phyloP scores from a whole-genome alignment of 2,888 invertebrate species.

The Drepanosiphum platanoidis region DNA sequence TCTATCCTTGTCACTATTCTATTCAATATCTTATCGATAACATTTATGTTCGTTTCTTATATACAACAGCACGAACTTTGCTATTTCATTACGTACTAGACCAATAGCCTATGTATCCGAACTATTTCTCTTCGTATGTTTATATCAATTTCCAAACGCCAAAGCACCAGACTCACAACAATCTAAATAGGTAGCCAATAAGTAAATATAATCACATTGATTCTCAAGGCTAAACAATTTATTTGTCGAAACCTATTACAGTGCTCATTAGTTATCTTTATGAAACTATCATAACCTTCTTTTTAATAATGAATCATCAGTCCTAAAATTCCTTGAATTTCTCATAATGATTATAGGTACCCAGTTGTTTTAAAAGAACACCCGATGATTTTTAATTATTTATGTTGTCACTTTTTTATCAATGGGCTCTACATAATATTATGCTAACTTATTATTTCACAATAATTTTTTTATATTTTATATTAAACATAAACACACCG shows the following conservation, averaged over 20 bases:
- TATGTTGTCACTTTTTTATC: too few species aligned
- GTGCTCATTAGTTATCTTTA: conserved; percentile 26
- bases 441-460: background rate
- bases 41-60: too few species aligned
- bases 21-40: too few species aligned
- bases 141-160: too few species aligned
- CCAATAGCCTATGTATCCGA: too few species aligned
- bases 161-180: background rate
- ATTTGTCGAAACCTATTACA: conserved; percentile 11
- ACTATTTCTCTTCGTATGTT: too few species aligned
- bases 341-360: background rate
- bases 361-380: background rate
- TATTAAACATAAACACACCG: background rate
- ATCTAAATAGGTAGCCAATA: background rate
- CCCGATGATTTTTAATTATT: conserved; percentile 2
- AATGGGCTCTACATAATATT: background rate
- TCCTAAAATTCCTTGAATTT: conserved; percentile 12
- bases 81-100: too few species aligned
- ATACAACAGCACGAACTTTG: too few species aligned
- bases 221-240: conserved; percentile 39
- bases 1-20: too few species aligned
- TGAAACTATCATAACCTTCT: conserved; percentile 31
- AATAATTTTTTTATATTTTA: background rate
- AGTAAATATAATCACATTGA: background rate
- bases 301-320: conserved; percentile 9